Base-by-base conservation (phyloP, 2,888 invertebrate species). In the Meiosimyza platycephala region DNA sequence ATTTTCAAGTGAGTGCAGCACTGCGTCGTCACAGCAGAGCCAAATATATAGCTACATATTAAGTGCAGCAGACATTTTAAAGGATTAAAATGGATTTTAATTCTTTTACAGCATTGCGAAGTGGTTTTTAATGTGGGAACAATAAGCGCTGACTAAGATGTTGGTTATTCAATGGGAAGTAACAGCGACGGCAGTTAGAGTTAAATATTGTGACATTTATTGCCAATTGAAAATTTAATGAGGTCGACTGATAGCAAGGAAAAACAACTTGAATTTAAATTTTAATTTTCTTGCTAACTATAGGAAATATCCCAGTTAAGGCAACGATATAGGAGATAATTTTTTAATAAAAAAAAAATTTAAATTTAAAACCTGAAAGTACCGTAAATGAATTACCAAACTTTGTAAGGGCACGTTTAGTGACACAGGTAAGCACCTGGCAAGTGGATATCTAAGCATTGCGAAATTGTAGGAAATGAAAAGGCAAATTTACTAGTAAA, bases 61-160 rank as follows among this genome's bases (percentile, higher is more conserved):
- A 28, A 63, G 52, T 51, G 51, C 64, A 51, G 67, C 33, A 28
- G 11, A 9, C 47, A 18, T 18, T 40, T 9, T 48, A 59, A 68
- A 68, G 68, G 68, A 68, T 68, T 48, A 22, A 47, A 68, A 33
- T 55, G 33, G 40, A n/a, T 4, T 40, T 40, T 40, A 40, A 40
- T 40, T 6, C 40, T 40, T 6, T 40, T 40, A 40, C 6, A 9
- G 48, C 9, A 28, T 28, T 50, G 51, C 33, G 15, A 64, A 64
- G 51, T 50, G 64, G n/a, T 28, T 51, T 48, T 68, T 68, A 68
- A 68, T 68, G 68, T 68, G 68, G 68, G 68, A 68, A 68, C 48
- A 64, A n/a, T n/a, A n/a, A 9, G 64, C 64, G 28, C n/a, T 28
- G 28, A 28, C 15, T 18, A 48, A 40, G 40, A 40, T 40, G 0